Base-by-base conservation (phyloP, 2,888 invertebrate genomes). In the Bombyx huttoni region DNA sequence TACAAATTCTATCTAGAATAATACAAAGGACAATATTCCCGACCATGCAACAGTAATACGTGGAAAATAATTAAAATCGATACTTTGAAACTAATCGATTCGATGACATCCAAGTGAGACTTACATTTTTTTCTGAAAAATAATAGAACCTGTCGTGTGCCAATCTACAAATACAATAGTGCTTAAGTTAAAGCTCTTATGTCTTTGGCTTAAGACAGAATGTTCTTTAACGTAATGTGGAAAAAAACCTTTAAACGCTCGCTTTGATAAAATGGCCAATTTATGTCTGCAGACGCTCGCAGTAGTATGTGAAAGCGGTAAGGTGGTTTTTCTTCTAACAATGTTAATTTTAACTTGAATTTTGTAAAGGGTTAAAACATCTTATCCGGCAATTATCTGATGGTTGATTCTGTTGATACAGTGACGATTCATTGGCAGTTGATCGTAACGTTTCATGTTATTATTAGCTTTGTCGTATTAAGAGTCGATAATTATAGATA, bases 51-150 rank as follows among this genome's bases (percentile, higher is more conserved):
- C 70, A 70, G 74, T 75, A 73, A 73, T 72, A 67, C 58, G 54
- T 50, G 57, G 53, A 49, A 55, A 61, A 51, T 55, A 50, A 48
- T 49, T 54, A 62, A 72, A 66, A 70, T 64, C 64, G 61, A 70
- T 78, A 75, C 78, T 68, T 66, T 76, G 81, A 79, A 80, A 66
- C 73, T 72, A 73, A 81, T 81, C 81, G 72, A 76, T 77, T 66
- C 71, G 61, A 67, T 67, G 70, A 70, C 70, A 70, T 64, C 70
- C 62, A 64, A 62, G 69, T 69, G 68, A 64, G 61, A 58, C 67
- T 62, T 73, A 73, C 71, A 72, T 72, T 75, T 75, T 69, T 63
- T 66, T 58, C 61, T 66, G 60, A 40, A 40, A 3, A 1, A 73
- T 76, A 72, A 76, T 74, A 77, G 63, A 63, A 59, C 61, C 67